These are phyloP conservation scores for Ladona fulva DNA, from an alignment of 1,140 invertebrate species.

Conservation along the genomic window DNA sequence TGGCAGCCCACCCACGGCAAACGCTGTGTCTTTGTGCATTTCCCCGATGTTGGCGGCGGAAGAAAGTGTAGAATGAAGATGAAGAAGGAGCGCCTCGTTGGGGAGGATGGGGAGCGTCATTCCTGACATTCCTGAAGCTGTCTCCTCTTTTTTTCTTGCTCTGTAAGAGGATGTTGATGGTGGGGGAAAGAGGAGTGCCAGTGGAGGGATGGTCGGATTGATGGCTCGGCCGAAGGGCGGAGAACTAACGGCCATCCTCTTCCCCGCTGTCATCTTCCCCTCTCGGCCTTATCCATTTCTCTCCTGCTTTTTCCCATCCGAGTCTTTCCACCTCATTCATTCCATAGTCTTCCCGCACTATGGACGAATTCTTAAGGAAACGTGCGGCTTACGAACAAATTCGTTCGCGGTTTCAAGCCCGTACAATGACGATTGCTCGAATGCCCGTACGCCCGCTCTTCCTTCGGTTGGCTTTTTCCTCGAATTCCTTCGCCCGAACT, in stretches of 20 bases:
- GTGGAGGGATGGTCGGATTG: background rate
- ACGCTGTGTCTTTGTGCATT: too few relatives aligned
- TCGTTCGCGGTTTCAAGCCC: too few relatives aligned
- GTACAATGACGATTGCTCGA: too few relatives aligned
- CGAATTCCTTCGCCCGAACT: too few relatives aligned
- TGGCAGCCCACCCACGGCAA: too few relatives aligned
- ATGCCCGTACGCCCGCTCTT: too few relatives aligned
- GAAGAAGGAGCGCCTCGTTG: background rate
- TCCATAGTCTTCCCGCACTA: background rate
- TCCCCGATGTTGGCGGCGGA: background rate
- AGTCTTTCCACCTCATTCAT: background rate
- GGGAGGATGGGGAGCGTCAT: background rate
- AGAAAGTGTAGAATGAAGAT: background rate
- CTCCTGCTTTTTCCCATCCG: background rate
- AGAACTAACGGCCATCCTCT: too few relatives aligned
- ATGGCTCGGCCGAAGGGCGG: background rate
- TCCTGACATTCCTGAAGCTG: background rate
- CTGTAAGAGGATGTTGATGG: background rate
- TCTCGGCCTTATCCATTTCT: background rate
- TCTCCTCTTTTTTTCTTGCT: background rate
- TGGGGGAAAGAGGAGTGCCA: background rate
- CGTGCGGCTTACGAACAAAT: too few relatives aligned
- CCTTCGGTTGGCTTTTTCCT: too few relatives aligned
- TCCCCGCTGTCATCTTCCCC: too few relatives aligned
- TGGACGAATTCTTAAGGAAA: background rate